A percentile compares a stretch with the other conserved stretches of the same genome.
Evolutionary conservation across 2,113 vertebrate genomes (phyloP).

Genomic region (Ciconia boyciana): DNA sequence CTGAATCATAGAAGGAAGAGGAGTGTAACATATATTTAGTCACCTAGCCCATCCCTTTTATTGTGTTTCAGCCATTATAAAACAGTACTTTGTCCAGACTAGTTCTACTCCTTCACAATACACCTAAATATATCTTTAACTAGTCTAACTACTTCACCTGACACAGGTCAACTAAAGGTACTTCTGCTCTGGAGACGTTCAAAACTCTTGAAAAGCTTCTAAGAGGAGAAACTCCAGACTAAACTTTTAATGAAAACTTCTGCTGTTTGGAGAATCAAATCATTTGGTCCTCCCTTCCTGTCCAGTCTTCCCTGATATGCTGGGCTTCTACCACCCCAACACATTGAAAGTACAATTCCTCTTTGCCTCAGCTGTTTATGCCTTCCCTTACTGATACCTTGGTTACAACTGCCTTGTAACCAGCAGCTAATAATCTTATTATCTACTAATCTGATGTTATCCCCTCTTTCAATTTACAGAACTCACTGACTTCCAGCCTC

Average conservation of each 20-base stretch:
- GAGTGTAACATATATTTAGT: background rate
- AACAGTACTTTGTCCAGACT: background rate
- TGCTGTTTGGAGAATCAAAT: background rate
- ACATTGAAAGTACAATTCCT: background rate
- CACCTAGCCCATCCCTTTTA: background rate
- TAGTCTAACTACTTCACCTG: background rate
- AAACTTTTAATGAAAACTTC: background rate
- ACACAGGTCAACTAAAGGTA: background rate
- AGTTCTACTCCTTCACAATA: background rate
- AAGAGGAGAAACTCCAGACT: background rate
- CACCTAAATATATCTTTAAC: background rate
- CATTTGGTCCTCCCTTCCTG: background rate
- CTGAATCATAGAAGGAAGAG: background rate
- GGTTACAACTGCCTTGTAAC: background rate
- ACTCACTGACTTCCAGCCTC: background rate
- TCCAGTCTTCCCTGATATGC: background rate
- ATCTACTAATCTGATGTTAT: background rate
- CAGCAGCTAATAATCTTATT: background rate
- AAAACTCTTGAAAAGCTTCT: background rate
- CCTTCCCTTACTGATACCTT: background rate
- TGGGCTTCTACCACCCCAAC: background rate
- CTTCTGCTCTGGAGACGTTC: background rate
- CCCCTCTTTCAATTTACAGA: background rate
- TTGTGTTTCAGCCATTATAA: background rate
- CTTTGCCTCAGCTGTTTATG: background rate